Percentiles rank a stretch among this genome's conserved stretches.
Evolutionary conservation across 1,140 invertebrate species (phyloP).

Genomic region (Lordiphosa collinella): DNA sequence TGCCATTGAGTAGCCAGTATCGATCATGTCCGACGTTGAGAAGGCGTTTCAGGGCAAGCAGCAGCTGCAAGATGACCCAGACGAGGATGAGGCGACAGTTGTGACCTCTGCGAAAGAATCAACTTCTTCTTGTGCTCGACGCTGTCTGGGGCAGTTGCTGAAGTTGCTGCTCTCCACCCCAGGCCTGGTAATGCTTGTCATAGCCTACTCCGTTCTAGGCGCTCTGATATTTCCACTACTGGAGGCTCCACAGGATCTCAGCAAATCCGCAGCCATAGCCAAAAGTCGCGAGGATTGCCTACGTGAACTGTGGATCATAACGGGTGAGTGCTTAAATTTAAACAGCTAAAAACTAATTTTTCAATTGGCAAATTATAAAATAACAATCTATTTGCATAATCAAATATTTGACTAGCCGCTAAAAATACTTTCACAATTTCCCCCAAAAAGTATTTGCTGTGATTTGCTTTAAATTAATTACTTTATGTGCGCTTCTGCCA

Average conservation of each 20-base stretch:
- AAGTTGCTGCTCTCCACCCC: conserved; percentile 73
- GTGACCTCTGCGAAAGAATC: conserved; percentile 16
- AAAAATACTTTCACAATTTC: conserved; percentile 20
- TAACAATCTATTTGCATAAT: conserved; percentile 57
- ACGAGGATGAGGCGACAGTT: conserved; percentile 6
- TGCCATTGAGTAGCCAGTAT: conserved; percentile 45
- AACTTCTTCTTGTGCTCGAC: conserved; percentile 14
- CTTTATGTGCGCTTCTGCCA: conserved; percentile 58
- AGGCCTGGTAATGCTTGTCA: conserved; percentile 74
- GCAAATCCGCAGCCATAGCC: conserved; percentile 69
- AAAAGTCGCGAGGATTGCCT: conserved; percentile 79
- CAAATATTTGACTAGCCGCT: conserved; percentile 52
- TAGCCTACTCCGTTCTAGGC: conserved; percentile 75
- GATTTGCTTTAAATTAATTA: conserved; percentile 70
- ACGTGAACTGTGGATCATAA: conserved; percentile 80
- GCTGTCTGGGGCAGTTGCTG: conserved; percentile 61
- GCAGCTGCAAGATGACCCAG: conserved; percentile 11
- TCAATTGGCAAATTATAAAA: conserved; percentile 41
- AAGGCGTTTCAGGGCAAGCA: conserved; percentile 62
- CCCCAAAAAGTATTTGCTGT: conserved; percentile 8
- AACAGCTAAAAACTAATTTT: no score
- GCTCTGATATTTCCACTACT: conserved; percentile 79
- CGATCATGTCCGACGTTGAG: conserved; percentile 80
- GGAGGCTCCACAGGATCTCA: conserved; percentile 76
- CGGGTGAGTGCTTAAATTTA: conserved; percentile 59